Percentiles rank a stretch among this genome's conserved stretches.
Evolutionary conservation across 2,113 vertebrate genomes (phyloP).

Genomic region (Scomber japonicus): DNA sequence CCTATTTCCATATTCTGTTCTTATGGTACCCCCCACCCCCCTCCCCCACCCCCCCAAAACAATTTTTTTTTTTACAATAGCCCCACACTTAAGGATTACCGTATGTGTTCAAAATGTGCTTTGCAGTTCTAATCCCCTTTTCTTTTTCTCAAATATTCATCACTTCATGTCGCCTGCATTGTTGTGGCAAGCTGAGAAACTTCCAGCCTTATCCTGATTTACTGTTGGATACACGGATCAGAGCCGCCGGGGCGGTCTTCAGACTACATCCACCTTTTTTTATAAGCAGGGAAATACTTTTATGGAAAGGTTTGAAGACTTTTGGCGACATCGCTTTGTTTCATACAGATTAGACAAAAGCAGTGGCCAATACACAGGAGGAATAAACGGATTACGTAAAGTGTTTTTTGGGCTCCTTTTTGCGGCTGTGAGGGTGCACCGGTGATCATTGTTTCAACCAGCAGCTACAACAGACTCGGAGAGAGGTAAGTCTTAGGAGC

Average conservation of each 20-base stretch:
- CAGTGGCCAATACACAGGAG: background rate
- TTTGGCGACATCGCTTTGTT: background rate
- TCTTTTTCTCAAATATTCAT: slow-evolving; percentile 8
- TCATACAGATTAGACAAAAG: too few species aligned
- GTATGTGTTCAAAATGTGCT: too few species aligned
- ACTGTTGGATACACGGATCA: background rate
- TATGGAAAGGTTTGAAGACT: background rate
- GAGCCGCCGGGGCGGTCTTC: background rate
- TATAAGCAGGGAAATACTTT: background rate
- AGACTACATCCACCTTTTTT: background rate
- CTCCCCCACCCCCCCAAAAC: too few species aligned
- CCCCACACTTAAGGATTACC: too few species aligned
- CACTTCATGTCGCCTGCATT: background rate
- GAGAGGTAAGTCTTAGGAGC: slow-evolving; percentile 22
- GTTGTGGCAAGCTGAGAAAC: slow-evolving; percentile 11
- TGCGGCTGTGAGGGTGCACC: background rate
- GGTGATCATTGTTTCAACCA: background rate
- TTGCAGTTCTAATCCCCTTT: too few species aligned
- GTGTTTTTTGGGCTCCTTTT: fast-evolving
- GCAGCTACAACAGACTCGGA: background rate
- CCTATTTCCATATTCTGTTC: too few species aligned
- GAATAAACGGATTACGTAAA: background rate
- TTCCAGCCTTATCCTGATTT: slow-evolving; percentile 38
- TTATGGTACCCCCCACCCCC: too few species aligned
- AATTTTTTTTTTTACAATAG: too few species aligned